phyloP scores from a whole-genome alignment of 2,888 invertebrate species.

The Drosophila birchii region DNA sequence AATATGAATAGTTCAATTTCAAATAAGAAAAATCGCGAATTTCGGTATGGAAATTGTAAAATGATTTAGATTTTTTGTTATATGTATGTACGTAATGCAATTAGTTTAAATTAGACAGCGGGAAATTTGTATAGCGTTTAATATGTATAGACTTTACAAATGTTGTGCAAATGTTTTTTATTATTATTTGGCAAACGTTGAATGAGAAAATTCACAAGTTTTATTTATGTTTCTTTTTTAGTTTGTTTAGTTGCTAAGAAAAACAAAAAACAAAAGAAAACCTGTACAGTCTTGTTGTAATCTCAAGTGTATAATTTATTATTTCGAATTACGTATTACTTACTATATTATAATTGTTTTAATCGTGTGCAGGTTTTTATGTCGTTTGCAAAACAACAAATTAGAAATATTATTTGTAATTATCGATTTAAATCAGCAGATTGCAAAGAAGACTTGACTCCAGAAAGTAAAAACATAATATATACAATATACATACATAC shows the following conservation, averaged over 20 bases:
- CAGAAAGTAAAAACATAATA: constrained; percentile 14
- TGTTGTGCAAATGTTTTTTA: constrained; percentile 51
- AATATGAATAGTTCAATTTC: constrained; percentile 67
- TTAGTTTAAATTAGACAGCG: constrained; percentile 53
- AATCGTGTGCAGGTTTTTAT: constrained; percentile 64
- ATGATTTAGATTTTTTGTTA: constrained; percentile 58
- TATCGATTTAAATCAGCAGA: constrained; percentile 26
- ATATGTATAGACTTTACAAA: constrained; percentile 27
- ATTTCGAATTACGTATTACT: constrained; percentile 54
- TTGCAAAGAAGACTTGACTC: constrained; percentile 34
- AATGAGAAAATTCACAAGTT: constrained; percentile 52
- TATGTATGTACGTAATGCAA: constrained; percentile 49
- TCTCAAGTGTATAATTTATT: constrained; percentile 69
- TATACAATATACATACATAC: constrained; percentile 32
- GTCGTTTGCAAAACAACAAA: constrained; percentile 74
- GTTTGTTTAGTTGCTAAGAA: constrained; percentile 51
- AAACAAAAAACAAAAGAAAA: constrained; percentile 2
- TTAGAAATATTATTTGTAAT: constrained; percentile 47
- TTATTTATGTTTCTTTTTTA: constrained; percentile 42
- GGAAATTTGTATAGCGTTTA: constrained; percentile 35
- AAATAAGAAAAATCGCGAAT: constrained; percentile 28
- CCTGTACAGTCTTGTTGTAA: constrained; percentile 75
- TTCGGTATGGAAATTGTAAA: constrained; percentile 44
- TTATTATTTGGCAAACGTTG: constrained; percentile 53
- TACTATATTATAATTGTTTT: constrained; percentile 64